Evolutionary conservation across 2,113 vertebrate genomes (phyloP), one percentile per base, ranked within the genome.

Genomic region (Charina bottae): DNA sequence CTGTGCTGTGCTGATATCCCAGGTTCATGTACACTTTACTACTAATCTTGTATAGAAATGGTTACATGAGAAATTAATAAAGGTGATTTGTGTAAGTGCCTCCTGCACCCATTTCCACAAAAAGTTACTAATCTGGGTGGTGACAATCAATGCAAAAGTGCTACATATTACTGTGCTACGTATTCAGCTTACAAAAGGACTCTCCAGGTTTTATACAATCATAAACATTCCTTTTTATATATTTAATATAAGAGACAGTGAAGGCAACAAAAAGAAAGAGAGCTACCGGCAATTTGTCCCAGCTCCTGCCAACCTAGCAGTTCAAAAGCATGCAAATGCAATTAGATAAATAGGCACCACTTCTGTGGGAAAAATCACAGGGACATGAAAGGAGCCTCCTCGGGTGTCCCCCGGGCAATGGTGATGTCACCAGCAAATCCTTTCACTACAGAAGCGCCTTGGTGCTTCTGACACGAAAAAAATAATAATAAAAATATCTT

Each of bases 61-160:
- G 94, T 96, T 96, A 96, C 92, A 84, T 94, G 95, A 95, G 94
- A 96, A 90, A 96, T 96, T 96, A 96, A 95, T 96, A 95, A 96
- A 92, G 85, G 93, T 49, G 49, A 7, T 49, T 49, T 49, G 49
- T 49, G 49, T 49, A 49, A 49, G 49, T 49, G 49, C 49, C 5
- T 49, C 49, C 49, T 49, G 4, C 49, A 6, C 49, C 49, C 49
- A 49, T 4, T 49, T 49, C 17, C 33, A 21, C 17, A 8, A 78
- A 78, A 78, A 8, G 72, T 78, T 78, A 78, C 37, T 78, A 9
- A 78, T 37, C 72, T 78, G 72, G 72, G 6, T 78, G 3, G 33
- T 37, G 33, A 78, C 17, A 37, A 37, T 8, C 15, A 78, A 37
- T 78, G 15, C 17, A 78, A 78, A 19, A 78, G 68, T 78, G 33